A percentile compares a stretch with the other conserved stretches of the same genome.
Evolutionary conservation across 2,797 vertebrate species (phyloP).

Genomic region (Odontamblyopus lacepedii): DNA sequence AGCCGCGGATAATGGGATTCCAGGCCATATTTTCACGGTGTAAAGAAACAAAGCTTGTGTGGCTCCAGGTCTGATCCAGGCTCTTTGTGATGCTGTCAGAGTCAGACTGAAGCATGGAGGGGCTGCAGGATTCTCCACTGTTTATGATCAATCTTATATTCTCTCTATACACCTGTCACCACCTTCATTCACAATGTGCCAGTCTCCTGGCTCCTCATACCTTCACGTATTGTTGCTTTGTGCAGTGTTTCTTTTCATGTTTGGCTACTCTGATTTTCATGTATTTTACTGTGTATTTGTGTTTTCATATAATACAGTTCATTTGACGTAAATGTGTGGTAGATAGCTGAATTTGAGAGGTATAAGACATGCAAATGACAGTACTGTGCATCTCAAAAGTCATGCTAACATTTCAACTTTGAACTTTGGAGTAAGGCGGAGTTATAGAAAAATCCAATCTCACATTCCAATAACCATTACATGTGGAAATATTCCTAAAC

Average conservation of each 20-base stretch:
- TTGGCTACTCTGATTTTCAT: background rate
- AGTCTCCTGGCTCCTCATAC: background rate
- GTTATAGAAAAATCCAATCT: background rate
- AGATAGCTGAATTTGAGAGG: background rate
- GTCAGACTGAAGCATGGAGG: slow-evolving; percentile 40
- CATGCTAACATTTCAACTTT: too few relatives aligned
- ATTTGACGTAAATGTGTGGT: background rate
- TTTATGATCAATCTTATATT: slow-evolving; percentile 38
- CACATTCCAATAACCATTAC: background rate
- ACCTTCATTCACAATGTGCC: background rate
- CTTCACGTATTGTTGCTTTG: background rate
- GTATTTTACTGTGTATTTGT: background rate
- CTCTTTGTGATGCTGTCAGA: slow-evolving; percentile 56
- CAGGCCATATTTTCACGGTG: slow-evolving; percentile 60
- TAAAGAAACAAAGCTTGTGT: slow-evolving; percentile 66
- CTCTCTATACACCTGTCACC: slow-evolving; percentile 18
- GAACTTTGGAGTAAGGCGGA: too few relatives aligned
- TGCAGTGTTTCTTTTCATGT: background rate
- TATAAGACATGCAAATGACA: too few relatives aligned
- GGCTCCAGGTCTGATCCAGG: slow-evolving; percentile 59
- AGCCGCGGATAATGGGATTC: slow-evolving; percentile 67
- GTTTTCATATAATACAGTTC: background rate
- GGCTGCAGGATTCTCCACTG: slow-evolving; percentile 27
- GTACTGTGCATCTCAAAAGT: too few relatives aligned
- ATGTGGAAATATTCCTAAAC: background rate